Evolutionary conservation across 2,797 vertebrate species (phyloP).

Genomic region (Hypotaenidia philippensis): DNA sequence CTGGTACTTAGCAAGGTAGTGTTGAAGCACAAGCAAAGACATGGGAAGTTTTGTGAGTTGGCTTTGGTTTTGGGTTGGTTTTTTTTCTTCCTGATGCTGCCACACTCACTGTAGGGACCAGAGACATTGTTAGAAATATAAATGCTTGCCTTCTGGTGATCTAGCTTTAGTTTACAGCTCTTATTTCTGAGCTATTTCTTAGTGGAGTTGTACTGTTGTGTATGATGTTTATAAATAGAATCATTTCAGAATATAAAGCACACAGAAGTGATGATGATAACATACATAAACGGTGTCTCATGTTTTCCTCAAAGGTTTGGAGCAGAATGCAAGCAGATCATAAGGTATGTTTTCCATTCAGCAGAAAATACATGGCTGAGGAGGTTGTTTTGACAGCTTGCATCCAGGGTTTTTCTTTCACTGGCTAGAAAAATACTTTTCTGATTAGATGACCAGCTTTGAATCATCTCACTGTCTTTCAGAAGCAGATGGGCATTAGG

Average conservation of each 20-base stretch:
- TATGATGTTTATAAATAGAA: neutral
- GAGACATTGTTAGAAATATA: neutral
- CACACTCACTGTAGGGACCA: neutral
- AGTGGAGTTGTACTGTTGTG: neutral
- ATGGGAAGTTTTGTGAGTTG: neutral
- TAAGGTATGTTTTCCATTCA: slow-evolving; percentile 60
- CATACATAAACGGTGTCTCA: slow-evolving; percentile 18
- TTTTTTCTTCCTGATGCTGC: neutral
- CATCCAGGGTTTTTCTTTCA: slow-evolving; percentile 55
- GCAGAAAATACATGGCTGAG: neutral
- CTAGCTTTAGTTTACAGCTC: neutral
- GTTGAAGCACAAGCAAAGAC: neutral
- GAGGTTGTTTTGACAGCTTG: slow-evolving; percentile 62
- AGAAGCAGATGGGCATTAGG: slow-evolving; percentile 57
- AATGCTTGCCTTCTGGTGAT: neutral
- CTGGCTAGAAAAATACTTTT: slow-evolving; percentile 34
- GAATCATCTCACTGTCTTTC: slow-evolving; percentile 37
- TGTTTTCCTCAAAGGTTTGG: slow-evolving; percentile 22
- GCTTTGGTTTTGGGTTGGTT: no score
- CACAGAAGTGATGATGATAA: neutral
- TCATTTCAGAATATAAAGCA: neutral
- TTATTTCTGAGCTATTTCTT: neutral
- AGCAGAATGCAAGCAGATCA: neutral
- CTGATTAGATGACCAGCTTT: slow-evolving; percentile 58
- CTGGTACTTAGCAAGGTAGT: neutral